Base-by-base conservation (phyloP, 92 coral and sea anemone species). In the Zoanthus solanderi region DNA sequence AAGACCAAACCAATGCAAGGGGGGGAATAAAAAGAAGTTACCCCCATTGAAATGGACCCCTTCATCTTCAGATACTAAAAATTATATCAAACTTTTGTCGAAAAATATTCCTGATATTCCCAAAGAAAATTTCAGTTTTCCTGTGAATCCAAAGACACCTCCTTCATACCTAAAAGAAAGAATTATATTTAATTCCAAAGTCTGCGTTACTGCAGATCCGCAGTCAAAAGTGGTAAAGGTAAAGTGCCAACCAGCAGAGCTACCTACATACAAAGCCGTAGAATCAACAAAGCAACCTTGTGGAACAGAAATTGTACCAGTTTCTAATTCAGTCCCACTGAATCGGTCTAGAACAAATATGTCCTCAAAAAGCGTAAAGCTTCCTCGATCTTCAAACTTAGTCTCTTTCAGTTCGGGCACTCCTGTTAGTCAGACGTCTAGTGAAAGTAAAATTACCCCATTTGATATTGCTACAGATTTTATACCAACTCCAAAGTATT, bases 161-260 rank as follows among this genome's bases (percentile, higher is more conserved):
- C 14, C 75, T 44, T 2, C 61, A 11, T 81, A 28, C 60, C 75
- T 81, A 0, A 81, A 81, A 46, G 85, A 81, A 68, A 81, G 75
- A 47, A 81, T 81, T 81, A 15, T 81, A 13, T 17, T 81, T 13
- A 81, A 46, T 12, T 81, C 85, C 3, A 46, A 71, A 13, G 85
- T 81, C 52, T 29, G 23, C 2, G 29, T 81, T 81, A 61, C 46
- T 17, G 47, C 60, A 44, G 85, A 80, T 28, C 34, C 57, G 14
- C 63, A 50, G 45, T 45, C 85, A 44, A 73, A 17, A 45, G 29
- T 11, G 31, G 7, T 81, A 57, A 81, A 18, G 5, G 53, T 81
- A 44, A 47, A 73, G 14, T 66, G 75, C 56, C 56, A 7, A 50
- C 56, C 56, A 50, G 5, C 56, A 50, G 56, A 50, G 56, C 28